These are phyloP conservation scores for Lagorchestes hirsutus DNA, from an alignment of 2,797 vertebrate genomes.

Conservation along the genomic window DNA sequence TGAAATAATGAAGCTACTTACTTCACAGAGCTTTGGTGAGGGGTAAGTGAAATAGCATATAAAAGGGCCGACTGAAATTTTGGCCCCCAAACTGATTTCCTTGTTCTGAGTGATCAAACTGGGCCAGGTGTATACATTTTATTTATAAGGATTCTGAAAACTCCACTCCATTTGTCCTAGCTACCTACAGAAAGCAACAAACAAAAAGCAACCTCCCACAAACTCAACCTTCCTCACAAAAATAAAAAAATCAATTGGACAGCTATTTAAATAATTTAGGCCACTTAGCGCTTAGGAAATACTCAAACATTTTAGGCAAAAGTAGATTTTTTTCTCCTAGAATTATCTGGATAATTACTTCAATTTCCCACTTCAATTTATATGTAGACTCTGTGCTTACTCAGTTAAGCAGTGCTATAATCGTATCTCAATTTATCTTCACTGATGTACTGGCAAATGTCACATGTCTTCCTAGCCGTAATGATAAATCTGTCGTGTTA, in stretches of 20 bases:
- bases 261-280: not conserved
- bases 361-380: conserved; percentile 51
- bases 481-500: conserved; percentile 70
- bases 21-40: not conserved
- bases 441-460: conserved; percentile 50
- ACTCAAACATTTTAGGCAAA: conserved; percentile 43
- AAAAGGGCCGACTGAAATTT: not conserved
- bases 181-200: not conserved
- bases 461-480: conserved; percentile 64
- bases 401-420: conserved; percentile 68
- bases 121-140: conserved; percentile 6
- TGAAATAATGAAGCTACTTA: not conserved
- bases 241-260: not conserved
- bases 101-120: not conserved
- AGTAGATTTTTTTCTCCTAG: conserved; percentile 30
- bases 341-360: conserved; percentile 45
- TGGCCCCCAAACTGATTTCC: not conserved
- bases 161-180: not conserved
- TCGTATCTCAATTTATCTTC: conserved; percentile 47
- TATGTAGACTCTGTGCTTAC: conserved; percentile 60
- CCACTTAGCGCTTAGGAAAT: not conserved
- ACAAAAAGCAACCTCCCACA: not conserved
- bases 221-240: not conserved
- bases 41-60: not conserved
- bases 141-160: conserved; percentile 2